Conservation (phyloP, 1,140 invertebrate genomes). For the Pantala flavescens region DNA sequence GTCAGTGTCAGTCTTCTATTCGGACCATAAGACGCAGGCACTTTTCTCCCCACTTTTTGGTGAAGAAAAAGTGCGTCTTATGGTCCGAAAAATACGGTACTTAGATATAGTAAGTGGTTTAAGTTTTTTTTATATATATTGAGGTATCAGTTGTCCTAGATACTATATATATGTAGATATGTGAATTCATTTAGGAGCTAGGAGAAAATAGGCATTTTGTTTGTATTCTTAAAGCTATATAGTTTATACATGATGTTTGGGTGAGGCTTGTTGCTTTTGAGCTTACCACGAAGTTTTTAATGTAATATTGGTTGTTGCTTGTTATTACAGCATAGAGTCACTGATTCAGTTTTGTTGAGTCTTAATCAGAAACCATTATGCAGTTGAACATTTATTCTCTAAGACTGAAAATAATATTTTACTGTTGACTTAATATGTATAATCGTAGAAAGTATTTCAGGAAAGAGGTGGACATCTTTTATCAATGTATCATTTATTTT, state of each 20-base stretch:
- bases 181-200: background rate
- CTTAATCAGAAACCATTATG: background rate
- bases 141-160: background rate
- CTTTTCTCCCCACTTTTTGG: no score
- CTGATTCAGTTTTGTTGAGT: background rate
- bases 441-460: background rate
- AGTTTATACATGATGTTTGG: background rate
- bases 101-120: background rate
- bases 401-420: constrained; percentile 5
- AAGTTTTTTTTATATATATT: background rate
- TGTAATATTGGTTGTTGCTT: background rate
- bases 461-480: background rate
- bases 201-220: background rate
- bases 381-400: background rate
- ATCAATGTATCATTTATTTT: background rate
- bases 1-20: no score
- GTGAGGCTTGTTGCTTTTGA: background rate
- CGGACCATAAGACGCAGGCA: no score
- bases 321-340: background rate
- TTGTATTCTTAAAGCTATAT: constrained; percentile 1
- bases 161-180: background rate
- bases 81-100: no score
- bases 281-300: background rate
- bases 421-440: background rate
- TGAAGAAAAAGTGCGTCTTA: no score